phyloP scores from a whole-genome alignment of 2,113 vertebrate genomes.

The Hippopotamus amphibius region DNA sequence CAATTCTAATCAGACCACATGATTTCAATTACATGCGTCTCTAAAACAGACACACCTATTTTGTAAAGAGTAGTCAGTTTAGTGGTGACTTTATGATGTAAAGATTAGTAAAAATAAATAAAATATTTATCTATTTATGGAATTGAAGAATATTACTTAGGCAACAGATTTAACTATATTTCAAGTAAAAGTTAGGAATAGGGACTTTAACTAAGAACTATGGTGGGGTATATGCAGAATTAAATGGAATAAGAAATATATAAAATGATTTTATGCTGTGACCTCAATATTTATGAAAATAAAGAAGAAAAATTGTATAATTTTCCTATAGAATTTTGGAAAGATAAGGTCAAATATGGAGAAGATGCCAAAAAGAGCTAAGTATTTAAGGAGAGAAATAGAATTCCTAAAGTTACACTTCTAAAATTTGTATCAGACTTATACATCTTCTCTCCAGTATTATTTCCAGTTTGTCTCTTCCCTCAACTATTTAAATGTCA shows the following conservation, averaged over 20 bases:
- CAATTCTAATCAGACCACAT: background rate
- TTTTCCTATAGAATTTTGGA: background rate
- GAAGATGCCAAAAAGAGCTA: background rate
- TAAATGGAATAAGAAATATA: background rate
- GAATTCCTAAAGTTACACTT: background rate
- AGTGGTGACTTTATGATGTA: background rate
- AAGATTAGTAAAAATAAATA: background rate
- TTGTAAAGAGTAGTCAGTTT: background rate
- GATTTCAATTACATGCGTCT: background rate
- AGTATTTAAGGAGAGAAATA: background rate
- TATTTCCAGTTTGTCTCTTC: background rate
- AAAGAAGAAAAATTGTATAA: background rate
- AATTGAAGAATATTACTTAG: background rate
- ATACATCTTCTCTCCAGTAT: background rate
- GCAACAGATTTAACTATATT: background rate
- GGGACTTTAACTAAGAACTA: background rate
- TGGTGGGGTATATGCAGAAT: background rate
- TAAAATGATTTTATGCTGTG: background rate
- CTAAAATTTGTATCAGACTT: background rate
- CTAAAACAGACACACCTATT: background rate
- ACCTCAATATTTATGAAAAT: background rate
- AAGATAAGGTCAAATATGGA: background rate
- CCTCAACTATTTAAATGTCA: background rate
- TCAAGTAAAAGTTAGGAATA: background rate
- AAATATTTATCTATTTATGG: background rate